A percentile compares a stretch with the other conserved stretches of the same genome.
phyloP scores from a whole-genome alignment of 2,113 vertebrate genomes.

The Hyperoodon ampullatus region DNA sequence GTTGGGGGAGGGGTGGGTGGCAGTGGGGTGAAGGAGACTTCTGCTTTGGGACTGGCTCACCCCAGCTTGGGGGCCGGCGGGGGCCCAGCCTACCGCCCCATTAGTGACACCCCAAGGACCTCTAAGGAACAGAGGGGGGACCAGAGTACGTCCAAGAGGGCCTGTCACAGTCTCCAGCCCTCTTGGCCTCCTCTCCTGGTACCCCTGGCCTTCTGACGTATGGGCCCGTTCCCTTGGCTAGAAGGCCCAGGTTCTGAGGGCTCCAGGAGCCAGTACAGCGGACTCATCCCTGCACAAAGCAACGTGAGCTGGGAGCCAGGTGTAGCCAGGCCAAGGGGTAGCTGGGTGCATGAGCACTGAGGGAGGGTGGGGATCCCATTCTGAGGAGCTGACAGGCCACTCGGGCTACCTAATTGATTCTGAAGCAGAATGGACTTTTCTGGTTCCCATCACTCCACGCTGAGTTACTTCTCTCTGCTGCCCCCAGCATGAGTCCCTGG shows the following conservation, averaged over 20 bases:
- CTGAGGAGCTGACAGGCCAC: not conserved
- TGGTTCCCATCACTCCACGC: not conserved
- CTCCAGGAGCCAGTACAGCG: not conserved
- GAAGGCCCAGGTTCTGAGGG: not conserved
- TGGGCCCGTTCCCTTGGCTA: too few relatives aligned
- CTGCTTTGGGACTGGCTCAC: not conserved
- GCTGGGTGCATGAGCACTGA: not conserved
- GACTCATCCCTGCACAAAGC: not conserved
- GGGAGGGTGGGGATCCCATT: not conserved
- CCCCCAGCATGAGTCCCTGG: conserved; percentile 25
- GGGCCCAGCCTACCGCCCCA: not conserved
- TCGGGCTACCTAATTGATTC: not conserved
- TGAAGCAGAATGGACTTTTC: not conserved
- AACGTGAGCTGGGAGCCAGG: not conserved
- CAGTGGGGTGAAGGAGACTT: not conserved
- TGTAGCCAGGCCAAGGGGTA: not conserved
- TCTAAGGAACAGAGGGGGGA: not conserved
- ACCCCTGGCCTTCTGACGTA: not conserved
- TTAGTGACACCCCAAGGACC: not conserved
- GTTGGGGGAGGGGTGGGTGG: not conserved
- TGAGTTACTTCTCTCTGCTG: not conserved
- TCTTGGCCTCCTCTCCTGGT: not conserved
- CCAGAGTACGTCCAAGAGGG: not conserved
- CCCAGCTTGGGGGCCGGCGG: not conserved
- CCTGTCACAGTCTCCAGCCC: not conserved